These are phyloP conservation scores for Gryllus bimaculatus DNA, from an alignment of 1,140 invertebrate species.

Conservation along the genomic window DNA sequence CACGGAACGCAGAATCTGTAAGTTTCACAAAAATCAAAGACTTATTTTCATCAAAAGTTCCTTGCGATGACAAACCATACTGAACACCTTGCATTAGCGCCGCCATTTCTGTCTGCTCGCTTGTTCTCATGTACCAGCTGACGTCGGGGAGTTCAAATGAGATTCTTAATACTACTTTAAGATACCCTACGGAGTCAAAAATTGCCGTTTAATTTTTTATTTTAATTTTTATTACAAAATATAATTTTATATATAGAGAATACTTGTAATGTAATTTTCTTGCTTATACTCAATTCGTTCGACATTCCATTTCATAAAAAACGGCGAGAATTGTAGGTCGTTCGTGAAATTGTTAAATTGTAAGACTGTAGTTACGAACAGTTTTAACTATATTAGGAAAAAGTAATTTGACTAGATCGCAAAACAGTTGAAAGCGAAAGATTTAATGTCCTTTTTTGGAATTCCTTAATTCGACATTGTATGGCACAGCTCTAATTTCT, in stretches of 20 bases:
- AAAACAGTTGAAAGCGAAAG: too few relatives aligned
- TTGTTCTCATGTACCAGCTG: conserved; percentile 33
- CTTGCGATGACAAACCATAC: conserved; percentile 88
- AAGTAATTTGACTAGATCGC: too few relatives aligned
- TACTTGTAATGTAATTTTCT: background rate
- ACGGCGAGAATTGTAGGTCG: background rate
- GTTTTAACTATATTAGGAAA: too few relatives aligned
- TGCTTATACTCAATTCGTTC: background rate
- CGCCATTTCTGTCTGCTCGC: conserved; percentile 67
- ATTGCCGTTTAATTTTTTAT: too few relatives aligned
- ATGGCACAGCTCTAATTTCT: background rate
- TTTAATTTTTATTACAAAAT: too few relatives aligned
- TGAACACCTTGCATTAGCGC: conserved; percentile 86
- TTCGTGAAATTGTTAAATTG: too few relatives aligned
- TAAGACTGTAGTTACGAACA: too few relatives aligned
- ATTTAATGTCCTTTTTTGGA: background rate
- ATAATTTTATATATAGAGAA: too few relatives aligned
- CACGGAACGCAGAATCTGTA: conserved; percentile 83
- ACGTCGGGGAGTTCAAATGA: conserved; percentile 24
- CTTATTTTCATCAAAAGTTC: conserved; percentile 75
- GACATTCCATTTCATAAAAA: background rate
- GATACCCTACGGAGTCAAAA: too few relatives aligned
- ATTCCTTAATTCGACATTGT: background rate
- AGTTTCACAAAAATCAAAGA: conserved; percentile 88
- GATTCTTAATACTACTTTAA: background rate